Base-by-base conservation (phyloP, 2,888 invertebrate species). In the Dicyrtoma fusca region DNA sequence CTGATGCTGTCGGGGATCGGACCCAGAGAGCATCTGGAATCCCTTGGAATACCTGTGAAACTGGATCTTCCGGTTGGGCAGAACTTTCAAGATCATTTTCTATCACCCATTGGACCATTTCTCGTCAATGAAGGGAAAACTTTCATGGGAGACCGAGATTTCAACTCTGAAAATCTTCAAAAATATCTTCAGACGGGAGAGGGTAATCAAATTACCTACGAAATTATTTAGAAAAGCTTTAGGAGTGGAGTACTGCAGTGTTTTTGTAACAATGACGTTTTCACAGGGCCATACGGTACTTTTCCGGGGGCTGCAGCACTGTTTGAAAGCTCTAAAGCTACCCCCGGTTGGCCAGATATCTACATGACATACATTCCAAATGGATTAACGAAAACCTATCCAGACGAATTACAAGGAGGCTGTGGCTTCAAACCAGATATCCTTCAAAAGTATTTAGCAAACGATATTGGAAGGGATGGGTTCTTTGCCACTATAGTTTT, bases 1-100 rank as follows among this genome's bases (percentile, higher is more conserved):
- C 72, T 79, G 3, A 72, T 79, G 75, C 68, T 79, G 2, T 77
- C 77, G 0, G 77, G 79, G 2, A 77, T 79, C 21, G 77, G 78
- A 44, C 69, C 73, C 13, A 71, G 64, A 53, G 55, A 53, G 11
- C 73, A 79, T 49, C 59, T 77, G 17, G 61, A 77, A 49, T 26
- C 61, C 4, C 26, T 71, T 51, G 79, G 77, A 26, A 68, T 75
- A 72, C 59, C 59, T 25, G 26, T 59, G 1, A 23, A 23, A 17
- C 4, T 23, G 1, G 26, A 79, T 55, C 62, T 76, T 8, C 79
- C 77, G 11, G 77, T 77, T 10, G 79, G 79, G 0, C 66, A 69
- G 34, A 79, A 79, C 68, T 51, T 79, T n/a, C 76, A 75, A 25
- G 79, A 76, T 61, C 76, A 77, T 49, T 69, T 76, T 23, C 63